A percentile compares a stretch with the other conserved stretches of the same genome.
These are phyloP conservation scores for Euwallacea similis DNA, from an alignment of 1,140 invertebrate genomes.

Conservation along the genomic window DNA sequence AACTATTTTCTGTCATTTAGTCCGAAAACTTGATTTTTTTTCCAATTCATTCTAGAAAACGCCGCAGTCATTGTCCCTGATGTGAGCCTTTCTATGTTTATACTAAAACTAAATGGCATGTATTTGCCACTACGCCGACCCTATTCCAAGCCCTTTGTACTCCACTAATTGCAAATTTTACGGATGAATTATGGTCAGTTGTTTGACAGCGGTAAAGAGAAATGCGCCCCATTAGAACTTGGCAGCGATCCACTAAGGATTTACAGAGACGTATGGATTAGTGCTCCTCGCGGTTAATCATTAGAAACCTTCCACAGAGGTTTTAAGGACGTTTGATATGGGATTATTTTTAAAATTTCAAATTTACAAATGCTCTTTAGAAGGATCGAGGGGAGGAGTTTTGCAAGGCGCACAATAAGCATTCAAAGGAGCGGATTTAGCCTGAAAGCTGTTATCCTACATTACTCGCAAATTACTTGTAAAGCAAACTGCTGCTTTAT, in stretches of 20 bases:
- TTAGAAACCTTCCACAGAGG: background rate
- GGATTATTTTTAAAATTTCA: background rate
- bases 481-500: constrained; percentile 10
- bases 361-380: background rate
- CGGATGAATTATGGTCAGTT: constrained; percentile 12
- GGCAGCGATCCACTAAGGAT: constrained; percentile 7
- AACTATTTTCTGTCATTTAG: no score
- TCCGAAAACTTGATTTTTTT: no score
- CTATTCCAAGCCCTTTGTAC: constrained; percentile 1
- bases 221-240: constrained; percentile 8
- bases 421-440: background rate
- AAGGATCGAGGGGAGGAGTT: background rate
- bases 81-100: no score
- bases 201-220: constrained; percentile 10
- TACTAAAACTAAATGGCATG: no score
- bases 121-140: background rate
- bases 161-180: constrained; percentile 14
- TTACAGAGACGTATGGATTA: constrained; percentile 3
- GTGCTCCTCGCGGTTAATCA: background rate
- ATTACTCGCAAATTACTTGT: constrained; percentile 12
- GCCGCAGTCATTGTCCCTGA: no score
- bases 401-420: background rate
- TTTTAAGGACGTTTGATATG: background rate
- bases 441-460: background rate
- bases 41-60: no score